Conservation (phyloP, 2,888 invertebrate species). For the Lithophane semibrunnea region DNA sequence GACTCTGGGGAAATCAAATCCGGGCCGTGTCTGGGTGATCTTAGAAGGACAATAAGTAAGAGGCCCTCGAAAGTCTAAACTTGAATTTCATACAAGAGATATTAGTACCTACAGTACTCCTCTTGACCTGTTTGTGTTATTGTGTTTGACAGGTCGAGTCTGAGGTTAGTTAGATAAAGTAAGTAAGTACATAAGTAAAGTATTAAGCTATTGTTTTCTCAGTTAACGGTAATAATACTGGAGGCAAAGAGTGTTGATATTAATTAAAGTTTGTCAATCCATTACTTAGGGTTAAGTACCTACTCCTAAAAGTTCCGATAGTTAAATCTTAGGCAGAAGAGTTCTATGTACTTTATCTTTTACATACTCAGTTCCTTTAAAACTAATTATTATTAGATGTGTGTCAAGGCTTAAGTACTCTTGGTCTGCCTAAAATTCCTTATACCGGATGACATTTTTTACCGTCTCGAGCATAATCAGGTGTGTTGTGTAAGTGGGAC, state of each 20-base stretch:
- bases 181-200: neutral
- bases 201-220: neutral
- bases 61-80: neutral
- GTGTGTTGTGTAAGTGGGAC: no score
- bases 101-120: neutral
- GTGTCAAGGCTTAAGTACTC: neutral
- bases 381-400: neutral
- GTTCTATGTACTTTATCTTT: neutral
- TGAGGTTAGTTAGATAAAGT: neutral
- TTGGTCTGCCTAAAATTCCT: neutral
- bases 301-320: no score
- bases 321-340: no score
- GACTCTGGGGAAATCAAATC: neutral
- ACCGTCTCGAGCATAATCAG: no score
- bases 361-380: neutral
- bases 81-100: constrained; percentile 6
- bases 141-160: neutral
- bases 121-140: constrained; percentile 12
- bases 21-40: neutral
- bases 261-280: neutral
- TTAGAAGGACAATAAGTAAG: constrained; percentile 8
- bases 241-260: neutral
- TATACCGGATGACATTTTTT: no score
- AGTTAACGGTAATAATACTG: neutral
- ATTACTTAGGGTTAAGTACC: neutral